Percentiles rank a stretch among this genome's conserved stretches.
These are phyloP conservation scores for Lysandra coridon DNA, from an alignment of 2,888 invertebrate genomes.

Conservation along the genomic window DNA sequence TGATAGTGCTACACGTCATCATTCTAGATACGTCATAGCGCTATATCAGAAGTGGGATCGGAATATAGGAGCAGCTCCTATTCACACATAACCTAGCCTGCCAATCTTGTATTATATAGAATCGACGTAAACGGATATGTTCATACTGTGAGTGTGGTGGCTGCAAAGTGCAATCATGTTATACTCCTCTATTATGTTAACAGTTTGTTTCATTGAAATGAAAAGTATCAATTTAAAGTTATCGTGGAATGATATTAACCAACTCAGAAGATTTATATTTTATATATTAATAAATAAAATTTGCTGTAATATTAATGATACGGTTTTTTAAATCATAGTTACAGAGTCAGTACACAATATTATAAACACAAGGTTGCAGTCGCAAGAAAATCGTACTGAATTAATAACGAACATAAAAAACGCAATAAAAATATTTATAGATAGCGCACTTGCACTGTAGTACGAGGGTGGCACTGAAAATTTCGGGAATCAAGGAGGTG, in stretches of 20 bases:
- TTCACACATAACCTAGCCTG: conserved; percentile 10
- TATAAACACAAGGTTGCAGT: neutral
- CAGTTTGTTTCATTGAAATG: neutral
- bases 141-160: neutral
- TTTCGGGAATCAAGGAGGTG: too few species aligned
- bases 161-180: neutral
- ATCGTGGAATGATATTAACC: neutral
- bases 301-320: too few species aligned
- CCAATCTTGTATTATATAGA: conserved; percentile 2
- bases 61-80: neutral
- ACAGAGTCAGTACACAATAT: too few species aligned
- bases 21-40: neutral
- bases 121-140: neutral
- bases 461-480: too few species aligned
- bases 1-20: conserved; percentile 13
- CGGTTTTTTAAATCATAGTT: too few species aligned
- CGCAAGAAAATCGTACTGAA: neutral
- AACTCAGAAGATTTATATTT: neutral
- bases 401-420: neutral
- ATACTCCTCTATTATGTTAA: neutral
- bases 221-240: neutral
- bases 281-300: too few species aligned
- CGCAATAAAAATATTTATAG: neutral
- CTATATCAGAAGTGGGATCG: neutral
- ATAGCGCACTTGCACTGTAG: neutral